These are phyloP conservation scores for Eumaeus atala DNA, from an alignment of 1,140 invertebrate genomes.

Conservation along the genomic window DNA sequence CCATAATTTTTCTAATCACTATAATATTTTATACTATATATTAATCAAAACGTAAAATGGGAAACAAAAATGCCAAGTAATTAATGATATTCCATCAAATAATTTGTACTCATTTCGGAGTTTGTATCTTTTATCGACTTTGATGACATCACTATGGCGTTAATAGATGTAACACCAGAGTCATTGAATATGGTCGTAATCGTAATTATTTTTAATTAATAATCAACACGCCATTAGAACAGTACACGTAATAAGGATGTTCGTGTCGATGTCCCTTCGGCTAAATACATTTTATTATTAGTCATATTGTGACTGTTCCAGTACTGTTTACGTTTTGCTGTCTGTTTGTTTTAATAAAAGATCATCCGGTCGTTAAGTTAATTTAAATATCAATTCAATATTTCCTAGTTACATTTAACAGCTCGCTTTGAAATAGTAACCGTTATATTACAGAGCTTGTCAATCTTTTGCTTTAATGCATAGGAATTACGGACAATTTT, in stretches of 20 bases:
- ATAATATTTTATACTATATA: no score
- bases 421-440: not conserved
- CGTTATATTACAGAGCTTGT: no score
- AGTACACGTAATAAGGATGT: conserved; percentile 65
- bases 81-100: no score
- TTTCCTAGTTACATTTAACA: conserved; percentile 7
- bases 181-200: conserved; percentile 74
- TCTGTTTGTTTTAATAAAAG: conserved; percentile 28
- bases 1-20: no score
- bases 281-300: conserved; percentile 41
- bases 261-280: conserved; percentile 62
- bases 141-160: conserved; percentile 46
- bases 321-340: conserved; percentile 25
- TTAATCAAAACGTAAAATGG: no score
- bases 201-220: conserved; percentile 74
- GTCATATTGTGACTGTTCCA: conserved; percentile 27
- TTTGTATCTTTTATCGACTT: not conserved
- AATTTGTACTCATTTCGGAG: no score
- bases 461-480: no score
- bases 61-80: no score
- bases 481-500: no score
- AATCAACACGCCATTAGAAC: conserved; percentile 69
- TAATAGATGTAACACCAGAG: conserved; percentile 71
- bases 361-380: conserved; percentile 26
- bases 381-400: conserved; percentile 18